A percentile compares a stretch with the other conserved stretches of the same genome.
These are phyloP conservation scores for Micrasema minimum DNA, from an alignment of 1,140 invertebrate species.

Conservation along the genomic window DNA sequence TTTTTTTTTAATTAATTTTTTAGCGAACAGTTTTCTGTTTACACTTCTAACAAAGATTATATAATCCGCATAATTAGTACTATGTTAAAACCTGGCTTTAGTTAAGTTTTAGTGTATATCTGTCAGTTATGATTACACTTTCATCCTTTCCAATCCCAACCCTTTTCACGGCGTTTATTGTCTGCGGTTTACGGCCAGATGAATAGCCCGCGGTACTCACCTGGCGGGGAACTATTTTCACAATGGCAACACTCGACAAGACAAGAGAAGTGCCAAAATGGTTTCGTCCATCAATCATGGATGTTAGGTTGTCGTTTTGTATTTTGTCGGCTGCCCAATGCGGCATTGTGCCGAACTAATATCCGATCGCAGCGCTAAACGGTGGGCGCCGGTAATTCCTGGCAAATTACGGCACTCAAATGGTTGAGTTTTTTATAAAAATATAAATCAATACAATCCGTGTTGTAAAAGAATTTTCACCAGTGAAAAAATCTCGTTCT, in stretches of 20 bases:
- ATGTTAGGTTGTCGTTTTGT: slow-evolving; percentile 24
- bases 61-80: too few relatives aligned
- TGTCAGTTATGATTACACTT: slow-evolving; percentile 52
- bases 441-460: too few relatives aligned
- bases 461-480: too few relatives aligned
- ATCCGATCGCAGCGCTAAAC: too few relatives aligned
- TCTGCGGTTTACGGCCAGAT: slow-evolving; percentile 50
- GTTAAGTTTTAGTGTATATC: slow-evolving; percentile 40
- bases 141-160: slow-evolving; percentile 48
- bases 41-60: too few relatives aligned
- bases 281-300: slow-evolving; percentile 33
- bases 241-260: slow-evolving; percentile 34
- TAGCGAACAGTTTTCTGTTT: too few relatives aligned
- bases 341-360: background rate
- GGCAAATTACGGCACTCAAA: too few relatives aligned
- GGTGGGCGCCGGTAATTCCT: background rate
- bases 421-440: too few relatives aligned
- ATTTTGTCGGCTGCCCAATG: slow-evolving; percentile 5
- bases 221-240: slow-evolving; percentile 21
- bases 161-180: slow-evolving; percentile 49
- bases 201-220: slow-evolving; percentile 30
- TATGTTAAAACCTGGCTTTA: slow-evolving; percentile 14
- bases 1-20: too few relatives aligned
- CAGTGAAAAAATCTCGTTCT: too few relatives aligned
- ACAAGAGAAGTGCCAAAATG: slow-evolving; percentile 31